Base-by-base conservation (phyloP, 2,797 vertebrate genomes). In the Knipowitschia caucasica region DNA sequence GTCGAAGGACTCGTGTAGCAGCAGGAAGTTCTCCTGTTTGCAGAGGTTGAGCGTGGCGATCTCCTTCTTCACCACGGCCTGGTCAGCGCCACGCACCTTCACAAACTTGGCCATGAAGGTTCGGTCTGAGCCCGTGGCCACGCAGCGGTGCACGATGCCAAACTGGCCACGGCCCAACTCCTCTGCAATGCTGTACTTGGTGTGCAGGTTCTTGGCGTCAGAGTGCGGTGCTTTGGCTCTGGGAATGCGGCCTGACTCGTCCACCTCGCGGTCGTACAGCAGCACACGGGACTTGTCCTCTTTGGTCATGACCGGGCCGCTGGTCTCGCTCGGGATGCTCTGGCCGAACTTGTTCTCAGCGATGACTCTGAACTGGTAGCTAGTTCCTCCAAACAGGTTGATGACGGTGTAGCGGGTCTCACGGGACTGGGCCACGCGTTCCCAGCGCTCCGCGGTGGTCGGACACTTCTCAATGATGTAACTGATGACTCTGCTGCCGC, bases 341-440 rank as follows among this genome's bases (percentile, higher is more conserved):
- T 98, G 93, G 70, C 98, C 98, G 88, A 99, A 99, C 75, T 97
- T 99, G 77, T 95, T 99, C 80, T 98, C 96, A 49, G 96, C 96
- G 67, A 98, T 96, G 62, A 97, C 82, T 79, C 94, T 93, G 91
- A 99, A 99, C 75, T 96, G 95, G 78, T 99, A 99, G 75, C 93
- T 95, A 55, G 98, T 98, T 86, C 96, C 98, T 59, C 98, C 98
- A 82, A 99, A 99, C 10, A 99, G 89, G 73, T 95, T 92, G 43
- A 91, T 89, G 12, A 99, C 92, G 0, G 98, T 98, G 59, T 99
- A 99, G 69, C 77, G 92, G 29, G 93, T 92, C 42, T 99, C 96
- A 64, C 96, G 93, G 64, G 98, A 92, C 70, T 98, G 95, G 33
- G 89, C 96, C 54, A 99, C 96, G 49, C 98, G 95, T 67, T 96